A percentile compares a stretch with the other conserved stretches of the same genome.
phyloP scores from a whole-genome alignment of 2,888 invertebrate genomes.

The Apomyelois bistriatella region DNA sequence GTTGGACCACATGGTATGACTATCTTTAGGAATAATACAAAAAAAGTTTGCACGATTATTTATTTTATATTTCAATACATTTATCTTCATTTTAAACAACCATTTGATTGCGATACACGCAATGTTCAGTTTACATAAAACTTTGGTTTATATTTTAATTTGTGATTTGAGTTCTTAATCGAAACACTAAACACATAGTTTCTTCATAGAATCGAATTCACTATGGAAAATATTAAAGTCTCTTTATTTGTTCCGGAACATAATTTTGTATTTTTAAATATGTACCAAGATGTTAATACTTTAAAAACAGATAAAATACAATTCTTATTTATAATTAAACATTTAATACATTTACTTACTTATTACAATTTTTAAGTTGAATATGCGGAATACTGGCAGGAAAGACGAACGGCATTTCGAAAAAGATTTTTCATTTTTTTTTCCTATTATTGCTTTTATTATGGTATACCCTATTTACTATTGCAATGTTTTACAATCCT shows the following conservation, averaged over 20 bases:
- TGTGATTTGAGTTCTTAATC: conserved; percentile 12
- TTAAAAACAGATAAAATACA: conserved; percentile 58
- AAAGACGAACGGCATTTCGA: conserved; percentile 18
- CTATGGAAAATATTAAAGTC: conserved; percentile 54
- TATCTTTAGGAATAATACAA: conserved; percentile 11
- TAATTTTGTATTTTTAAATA: conserved; percentile 23
- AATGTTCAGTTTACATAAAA: conserved; percentile 32
- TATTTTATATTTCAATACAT: conserved; percentile 64
- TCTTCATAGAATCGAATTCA: conserved; percentile 44
- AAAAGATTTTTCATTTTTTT: not conserved
- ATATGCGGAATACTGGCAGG: conserved; percentile 51
- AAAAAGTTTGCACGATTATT: conserved; percentile 53
- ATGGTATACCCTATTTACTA: not conserved
- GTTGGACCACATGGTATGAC: too few species aligned
- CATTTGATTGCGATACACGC: conserved; percentile 28
- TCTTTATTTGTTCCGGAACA: conserved; percentile 47
- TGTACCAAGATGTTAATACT: conserved; percentile 40
- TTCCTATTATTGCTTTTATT: not conserved
- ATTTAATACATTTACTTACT: conserved; percentile 60
- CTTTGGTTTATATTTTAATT: conserved; percentile 40
- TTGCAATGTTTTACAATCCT: conserved; percentile 27
- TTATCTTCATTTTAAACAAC: conserved; percentile 53
- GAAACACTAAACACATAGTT: conserved; percentile 44
- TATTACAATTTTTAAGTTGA: conserved; percentile 37
- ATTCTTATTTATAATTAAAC: conserved; percentile 48